phyloP scores from a whole-genome alignment of 2,888 invertebrate genomes.

The Glaucopsyche alexis region DNA sequence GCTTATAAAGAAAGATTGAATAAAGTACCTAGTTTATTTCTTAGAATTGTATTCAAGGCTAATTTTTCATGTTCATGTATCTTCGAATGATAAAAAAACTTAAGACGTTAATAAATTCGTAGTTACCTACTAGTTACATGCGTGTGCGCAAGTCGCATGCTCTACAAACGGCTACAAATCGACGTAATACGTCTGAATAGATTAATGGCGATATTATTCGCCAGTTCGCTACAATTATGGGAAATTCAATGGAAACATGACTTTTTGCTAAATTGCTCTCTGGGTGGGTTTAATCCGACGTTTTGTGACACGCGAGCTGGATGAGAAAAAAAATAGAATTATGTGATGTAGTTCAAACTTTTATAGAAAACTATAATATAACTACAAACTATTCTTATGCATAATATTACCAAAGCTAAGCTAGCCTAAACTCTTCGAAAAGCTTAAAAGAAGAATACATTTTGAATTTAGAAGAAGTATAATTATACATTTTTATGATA shows the following conservation, averaged over 20 bases:
- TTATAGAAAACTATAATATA: no score
- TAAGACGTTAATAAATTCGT: conserved; percentile 22
- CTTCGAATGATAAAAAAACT: not conserved
- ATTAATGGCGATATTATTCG: conserved; percentile 29
- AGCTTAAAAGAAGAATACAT: no score
- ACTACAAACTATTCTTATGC: no score
- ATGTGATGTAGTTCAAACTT: no score
- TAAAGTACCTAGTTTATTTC: no score
- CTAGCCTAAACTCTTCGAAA: no score
- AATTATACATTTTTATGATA: no score
- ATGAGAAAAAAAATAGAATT: not conserved
- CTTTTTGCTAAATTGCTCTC: conserved; percentile 1
- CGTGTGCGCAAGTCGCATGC: conserved; percentile 30
- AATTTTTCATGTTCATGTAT: not conserved
- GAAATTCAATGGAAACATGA: conserved; percentile 24
- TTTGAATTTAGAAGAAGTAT: no score
- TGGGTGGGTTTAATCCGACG: not conserved
- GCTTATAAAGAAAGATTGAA: no score
- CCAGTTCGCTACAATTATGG: conserved; percentile 15
- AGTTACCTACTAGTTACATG: not conserved
- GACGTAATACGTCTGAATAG: conserved; percentile 30
- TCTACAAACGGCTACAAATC: conserved; percentile 33
- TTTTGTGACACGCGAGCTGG: conserved; percentile 22
- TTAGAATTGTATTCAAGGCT: not conserved
- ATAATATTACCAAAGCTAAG: no score